A percentile compares a stretch with the other conserved stretches of the same genome.
phyloP scores from a whole-genome alignment of 2,113 vertebrate species.

The Plecturocebus donacophilus region DNA sequence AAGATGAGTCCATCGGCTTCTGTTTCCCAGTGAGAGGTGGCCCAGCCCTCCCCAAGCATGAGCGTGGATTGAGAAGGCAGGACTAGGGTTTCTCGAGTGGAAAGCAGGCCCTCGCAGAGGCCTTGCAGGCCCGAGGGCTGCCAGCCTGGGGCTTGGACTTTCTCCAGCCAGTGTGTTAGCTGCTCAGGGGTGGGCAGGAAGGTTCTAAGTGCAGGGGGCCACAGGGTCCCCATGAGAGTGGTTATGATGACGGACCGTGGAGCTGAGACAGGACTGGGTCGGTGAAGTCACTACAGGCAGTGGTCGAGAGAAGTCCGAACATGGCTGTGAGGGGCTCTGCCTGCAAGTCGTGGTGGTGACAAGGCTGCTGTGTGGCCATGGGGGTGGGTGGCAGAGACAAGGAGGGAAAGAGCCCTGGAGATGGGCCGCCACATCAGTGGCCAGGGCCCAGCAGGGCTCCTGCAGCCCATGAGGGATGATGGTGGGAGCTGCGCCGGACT shows the following conservation, averaged over 20 bases:
- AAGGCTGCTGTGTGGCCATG: accelerated
- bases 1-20: too few relatives aligned
- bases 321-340: accelerated
- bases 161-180: neutral
- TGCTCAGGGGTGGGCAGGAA: neutral
- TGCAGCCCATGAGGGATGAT: neutral
- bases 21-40: accelerated
- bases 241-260: accelerated
- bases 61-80: neutral
- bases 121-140: neutral
- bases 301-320: neutral
- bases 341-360: accelerated
- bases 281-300: neutral
- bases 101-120: neutral
- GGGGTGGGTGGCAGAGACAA: neutral
- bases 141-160: neutral
- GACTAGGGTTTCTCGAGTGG: neutral
- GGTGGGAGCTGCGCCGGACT: neutral
- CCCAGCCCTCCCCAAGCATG: neutral
- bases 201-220: neutral
- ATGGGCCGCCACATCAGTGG: too few relatives aligned
- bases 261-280: neutral
- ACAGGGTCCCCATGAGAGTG: neutral
- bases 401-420: too few relatives aligned
- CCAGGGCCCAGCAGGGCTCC: neutral